Base-by-base conservation (phyloP, 2,888 invertebrate genomes). In the Aphidius colemani region DNA sequence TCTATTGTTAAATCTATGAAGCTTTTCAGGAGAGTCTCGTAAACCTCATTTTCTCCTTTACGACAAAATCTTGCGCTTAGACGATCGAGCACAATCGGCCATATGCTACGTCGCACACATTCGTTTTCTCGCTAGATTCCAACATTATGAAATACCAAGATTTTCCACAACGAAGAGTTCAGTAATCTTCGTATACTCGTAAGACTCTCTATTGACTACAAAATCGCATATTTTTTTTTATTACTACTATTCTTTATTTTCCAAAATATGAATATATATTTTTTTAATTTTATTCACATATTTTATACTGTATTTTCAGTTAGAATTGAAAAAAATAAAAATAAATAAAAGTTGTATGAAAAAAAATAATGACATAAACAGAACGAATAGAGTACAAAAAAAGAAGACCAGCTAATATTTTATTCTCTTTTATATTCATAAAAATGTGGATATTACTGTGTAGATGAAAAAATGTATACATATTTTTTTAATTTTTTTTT, bases 11-110 rank as follows among this genome's bases (percentile, higher is more conserved):
- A 30, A 30, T 30, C 30, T 30, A 30, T 30, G 30, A 30, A 30
- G 30, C 30, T 30, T 30, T 30, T 39, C 57, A n/a, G 48, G 57
- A 46, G 46, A 57, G 57, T 53, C 56, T 69, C 69, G 66, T 69
- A 69, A 68, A 69, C 64, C 64, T 59, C 64, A 48, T 67, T 65
- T 55, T 8, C 58, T 49, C 59, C 64, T 69, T 69, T 69, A 69
- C 64, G 69, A 69, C 61, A 44, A 53, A 57, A 66, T 64, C 59
- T 61, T 59, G 64, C 61, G 64, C 45, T 44, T 53, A 61, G 61
- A 66, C 63, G 58, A 61, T 66, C 61, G 61, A 53, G 66, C 53
- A 60, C 61, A 59, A 64, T 64, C 56, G 61, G 30, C 59, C 58
- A 51, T 41, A 64, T 62, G 62, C 59, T 62, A 57, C 59, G 43